Evolutionary conservation across 2,888 invertebrate genomes (phyloP).

Genomic region (Eurytoma adleriae): DNA sequence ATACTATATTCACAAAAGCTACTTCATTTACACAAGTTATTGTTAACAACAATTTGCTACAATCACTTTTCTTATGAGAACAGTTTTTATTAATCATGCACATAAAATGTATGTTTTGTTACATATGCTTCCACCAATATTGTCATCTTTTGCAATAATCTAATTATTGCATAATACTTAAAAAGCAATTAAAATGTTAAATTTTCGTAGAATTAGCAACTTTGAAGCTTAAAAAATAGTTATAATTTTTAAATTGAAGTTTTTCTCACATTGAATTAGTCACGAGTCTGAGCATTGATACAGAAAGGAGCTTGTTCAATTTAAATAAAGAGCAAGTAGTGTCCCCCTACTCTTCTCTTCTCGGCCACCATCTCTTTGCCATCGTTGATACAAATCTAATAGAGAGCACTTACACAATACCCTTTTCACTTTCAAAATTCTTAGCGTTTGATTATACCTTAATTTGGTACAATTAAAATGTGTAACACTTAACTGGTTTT

Average conservation of each 20-base stretch:
- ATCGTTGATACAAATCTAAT: conserved; percentile 40
- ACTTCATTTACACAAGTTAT: too few species aligned
- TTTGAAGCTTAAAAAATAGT: too few species aligned
- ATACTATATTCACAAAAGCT: too few species aligned
- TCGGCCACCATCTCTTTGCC: conserved; percentile 31
- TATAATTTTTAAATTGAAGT: background rate
- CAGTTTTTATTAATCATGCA: too few species aligned
- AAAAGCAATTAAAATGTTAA: background rate
- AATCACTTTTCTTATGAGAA: too few species aligned
- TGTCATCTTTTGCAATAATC: background rate
- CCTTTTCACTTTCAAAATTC: conserved; percentile 42
- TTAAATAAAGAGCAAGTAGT: conserved; percentile 35
- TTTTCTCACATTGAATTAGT: conserved; percentile 20
- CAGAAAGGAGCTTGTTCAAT: conserved; percentile 40
- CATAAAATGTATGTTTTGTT: too few species aligned
- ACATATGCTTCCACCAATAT: too few species aligned
- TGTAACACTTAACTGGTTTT: conserved; percentile 14
- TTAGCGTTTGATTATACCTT: conserved; percentile 15
- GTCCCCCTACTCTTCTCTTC: conserved; percentile 13
- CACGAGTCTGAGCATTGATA: conserved; percentile 8
- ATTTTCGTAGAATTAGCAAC: background rate
- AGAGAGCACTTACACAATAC: conserved; percentile 29
- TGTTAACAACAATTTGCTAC: too few species aligned
- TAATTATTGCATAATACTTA: background rate
- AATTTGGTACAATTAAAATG: background rate